These are phyloP conservation scores for Phenacoccus solenopsis DNA, from an alignment of 1,140 invertebrate genomes.

Conservation along the genomic window DNA sequence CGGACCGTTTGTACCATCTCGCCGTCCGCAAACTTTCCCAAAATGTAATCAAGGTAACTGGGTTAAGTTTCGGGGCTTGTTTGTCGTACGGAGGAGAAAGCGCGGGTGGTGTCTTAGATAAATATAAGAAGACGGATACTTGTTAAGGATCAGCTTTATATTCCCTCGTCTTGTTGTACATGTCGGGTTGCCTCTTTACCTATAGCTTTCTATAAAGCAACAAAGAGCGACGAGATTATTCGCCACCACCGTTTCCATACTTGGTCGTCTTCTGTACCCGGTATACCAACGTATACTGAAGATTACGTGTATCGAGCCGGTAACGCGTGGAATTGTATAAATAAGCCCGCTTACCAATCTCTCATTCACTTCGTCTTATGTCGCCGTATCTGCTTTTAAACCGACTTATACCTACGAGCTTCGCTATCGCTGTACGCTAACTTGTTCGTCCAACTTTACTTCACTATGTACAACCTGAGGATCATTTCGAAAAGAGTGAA, in stretches of 20 bases:
- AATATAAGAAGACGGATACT: neutral
- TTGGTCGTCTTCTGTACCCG: too few species aligned
- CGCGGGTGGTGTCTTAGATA: neutral
- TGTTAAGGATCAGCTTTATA: neutral
- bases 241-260: neutral
- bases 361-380: too few species aligned
- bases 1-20: too few species aligned
- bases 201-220: neutral
- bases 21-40: neutral
- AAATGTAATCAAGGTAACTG: slow-evolving; percentile 14
- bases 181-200: neutral
- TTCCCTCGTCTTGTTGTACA: too few species aligned
- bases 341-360: neutral
- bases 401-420: too few species aligned
- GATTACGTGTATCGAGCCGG: neutral
- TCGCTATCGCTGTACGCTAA: too few species aligned
- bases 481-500: too few species aligned
- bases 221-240: neutral
- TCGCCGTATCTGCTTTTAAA: too few species aligned
- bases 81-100: neutral
- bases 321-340: neutral
- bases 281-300: too few species aligned
- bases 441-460: too few species aligned
- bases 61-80: slow-evolving; percentile 1
- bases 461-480: too few species aligned